Evolutionary conservation across 2,113 vertebrate genomes (phyloP).

Genomic region (Chitala chitala): DNA sequence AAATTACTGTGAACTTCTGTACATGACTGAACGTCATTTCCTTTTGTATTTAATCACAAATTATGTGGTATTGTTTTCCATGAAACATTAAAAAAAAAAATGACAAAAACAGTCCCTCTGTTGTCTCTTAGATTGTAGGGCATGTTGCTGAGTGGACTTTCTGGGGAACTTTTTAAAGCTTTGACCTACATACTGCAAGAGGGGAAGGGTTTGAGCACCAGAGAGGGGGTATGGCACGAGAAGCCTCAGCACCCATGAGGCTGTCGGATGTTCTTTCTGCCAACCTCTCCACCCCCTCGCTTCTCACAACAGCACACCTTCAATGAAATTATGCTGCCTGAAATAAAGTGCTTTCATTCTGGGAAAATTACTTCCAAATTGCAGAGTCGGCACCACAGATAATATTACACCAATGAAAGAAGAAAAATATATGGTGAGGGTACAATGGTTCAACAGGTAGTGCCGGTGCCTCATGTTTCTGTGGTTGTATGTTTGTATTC

Average conservation of each 20-base stretch:
- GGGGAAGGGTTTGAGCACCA: slow-evolving; percentile 12
- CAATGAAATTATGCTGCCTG: not conserved
- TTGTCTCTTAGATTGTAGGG: not conserved
- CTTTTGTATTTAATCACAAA: slow-evolving; percentile 10
- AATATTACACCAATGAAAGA: too few species aligned
- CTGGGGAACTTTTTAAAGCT: slow-evolving; percentile 31
- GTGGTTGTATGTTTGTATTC: too few species aligned
- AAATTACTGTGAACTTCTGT: not conserved
- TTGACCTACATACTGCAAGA: slow-evolving; percentile 36
- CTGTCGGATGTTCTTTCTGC: too few species aligned
- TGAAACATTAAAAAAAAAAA: not conserved
- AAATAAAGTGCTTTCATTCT: too few species aligned
- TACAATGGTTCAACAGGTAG: too few species aligned
- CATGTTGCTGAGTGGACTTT: slow-evolving; percentile 28
- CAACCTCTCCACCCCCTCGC: not conserved
- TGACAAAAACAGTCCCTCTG: not conserved
- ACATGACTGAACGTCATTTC: not conserved
- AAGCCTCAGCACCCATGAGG: not conserved
- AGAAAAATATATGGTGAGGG: too few species aligned
- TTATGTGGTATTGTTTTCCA: not conserved
- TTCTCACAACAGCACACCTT: not conserved
- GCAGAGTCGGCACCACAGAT: too few species aligned
- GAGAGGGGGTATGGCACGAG: not conserved
- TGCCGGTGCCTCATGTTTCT: too few species aligned
- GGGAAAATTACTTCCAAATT: too few species aligned